These are phyloP conservation scores for Leptopilina clavipes DNA, from an alignment of 1,140 invertebrate genomes.

Conservation along the genomic window DNA sequence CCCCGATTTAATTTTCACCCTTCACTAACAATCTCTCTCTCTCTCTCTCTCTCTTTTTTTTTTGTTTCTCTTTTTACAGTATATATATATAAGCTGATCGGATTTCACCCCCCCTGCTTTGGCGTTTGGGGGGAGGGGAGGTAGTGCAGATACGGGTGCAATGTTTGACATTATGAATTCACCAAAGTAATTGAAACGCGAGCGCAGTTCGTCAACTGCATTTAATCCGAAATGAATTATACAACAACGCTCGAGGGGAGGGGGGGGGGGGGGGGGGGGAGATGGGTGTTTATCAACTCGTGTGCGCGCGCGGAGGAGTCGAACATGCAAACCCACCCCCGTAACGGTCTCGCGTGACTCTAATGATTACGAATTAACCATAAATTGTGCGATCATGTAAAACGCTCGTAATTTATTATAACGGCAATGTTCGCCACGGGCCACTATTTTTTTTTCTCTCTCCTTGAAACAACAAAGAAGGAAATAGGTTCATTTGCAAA, in stretches of 20 bases:
- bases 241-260: background rate
- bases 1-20: too few relatives aligned
- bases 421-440: slow-evolving; percentile 35
- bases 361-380: slow-evolving; percentile 66
- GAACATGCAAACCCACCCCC: slow-evolving; percentile 51
- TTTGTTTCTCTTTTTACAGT: background rate
- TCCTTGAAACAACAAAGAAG: background rate
- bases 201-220: slow-evolving; percentile 18
- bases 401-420: slow-evolving; percentile 58
- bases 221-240: slow-evolving; percentile 32
- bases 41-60: background rate
- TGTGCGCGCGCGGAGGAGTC: slow-evolving; percentile 39
- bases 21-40: too few relatives aligned
- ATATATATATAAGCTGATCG: background rate
- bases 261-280: background rate
- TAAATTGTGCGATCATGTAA: slow-evolving; percentile 67
- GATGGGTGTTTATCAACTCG: too few relatives aligned
- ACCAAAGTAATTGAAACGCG: slow-evolving; percentile 26
- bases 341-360: slow-evolving; percentile 63
- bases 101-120: background rate
- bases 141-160: background rate
- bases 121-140: too few relatives aligned
- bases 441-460: background rate
- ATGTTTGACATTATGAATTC: slow-evolving; percentile 16
- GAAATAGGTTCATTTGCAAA: too few relatives aligned